Percentiles rank a stretch among this genome's conserved stretches.
phyloP scores from a whole-genome alignment of 1,140 invertebrate genomes.

The Drosophila trapezifrons region DNA sequence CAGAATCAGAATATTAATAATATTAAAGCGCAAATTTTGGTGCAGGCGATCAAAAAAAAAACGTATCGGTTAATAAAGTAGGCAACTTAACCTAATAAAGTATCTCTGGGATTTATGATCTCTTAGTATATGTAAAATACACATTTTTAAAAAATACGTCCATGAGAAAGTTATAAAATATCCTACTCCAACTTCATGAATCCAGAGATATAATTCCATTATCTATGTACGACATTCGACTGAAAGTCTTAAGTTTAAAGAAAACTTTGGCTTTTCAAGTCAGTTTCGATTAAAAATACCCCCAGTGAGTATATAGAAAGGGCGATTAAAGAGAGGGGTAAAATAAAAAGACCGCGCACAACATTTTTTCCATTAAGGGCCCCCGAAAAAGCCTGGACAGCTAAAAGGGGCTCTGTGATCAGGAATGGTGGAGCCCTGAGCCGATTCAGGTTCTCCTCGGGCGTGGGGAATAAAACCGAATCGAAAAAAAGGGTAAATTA shows the following conservation, averaged over 20 bases:
- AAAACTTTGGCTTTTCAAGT: neutral
- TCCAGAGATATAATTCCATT: neutral
- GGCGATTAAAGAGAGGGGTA: constrained; percentile 8
- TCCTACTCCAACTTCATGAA: no score
- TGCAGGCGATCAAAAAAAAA: no score
- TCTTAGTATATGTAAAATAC: no score
- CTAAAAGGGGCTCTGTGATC: constrained; percentile 10
- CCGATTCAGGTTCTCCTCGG: constrained; percentile 26
- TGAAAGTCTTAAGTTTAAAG: neutral
- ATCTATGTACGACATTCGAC: neutral
- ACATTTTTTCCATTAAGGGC: constrained; percentile 63
- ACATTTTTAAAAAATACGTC: no score
- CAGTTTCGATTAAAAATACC: neutral
- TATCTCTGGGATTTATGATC: no score
- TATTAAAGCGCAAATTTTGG: no score
- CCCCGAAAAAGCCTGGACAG: constrained; percentile 22
- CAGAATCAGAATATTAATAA: no score
- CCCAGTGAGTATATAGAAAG: constrained; percentile 13
- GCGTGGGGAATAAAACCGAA: constrained; percentile 9
- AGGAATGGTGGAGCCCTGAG: constrained; percentile 1
- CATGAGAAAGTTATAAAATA: no score
- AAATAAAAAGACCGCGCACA: constrained; percentile 47
- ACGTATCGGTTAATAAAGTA: no score
- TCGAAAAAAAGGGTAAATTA: constrained; percentile 65
- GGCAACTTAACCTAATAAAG: no score